A percentile compares a stretch with the other conserved stretches of the same genome.
phyloP scores from a whole-genome alignment of 2,113 vertebrate species.

The Alexandromys fortis region DNA sequence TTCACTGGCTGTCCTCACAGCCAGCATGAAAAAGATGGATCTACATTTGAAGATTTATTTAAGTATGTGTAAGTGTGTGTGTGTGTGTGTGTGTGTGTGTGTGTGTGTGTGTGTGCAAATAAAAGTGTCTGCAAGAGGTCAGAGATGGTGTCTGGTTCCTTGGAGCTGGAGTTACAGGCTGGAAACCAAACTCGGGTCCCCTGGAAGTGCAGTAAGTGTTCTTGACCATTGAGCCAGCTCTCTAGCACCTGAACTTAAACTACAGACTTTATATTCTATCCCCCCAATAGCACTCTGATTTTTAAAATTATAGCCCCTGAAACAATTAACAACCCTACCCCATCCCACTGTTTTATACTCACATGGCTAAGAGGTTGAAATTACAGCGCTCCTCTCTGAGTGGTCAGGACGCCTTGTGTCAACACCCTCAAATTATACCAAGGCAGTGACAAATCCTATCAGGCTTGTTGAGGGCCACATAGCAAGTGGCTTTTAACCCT shows the following conservation, averaged over 20 bases:
- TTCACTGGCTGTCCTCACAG: background rate
- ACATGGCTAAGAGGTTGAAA: background rate
- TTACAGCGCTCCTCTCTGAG: background rate
- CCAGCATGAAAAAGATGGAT: background rate
- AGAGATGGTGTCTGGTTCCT: background rate
- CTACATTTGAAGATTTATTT: background rate
- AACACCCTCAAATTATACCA: background rate
- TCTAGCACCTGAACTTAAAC: background rate
- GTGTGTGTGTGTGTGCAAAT: background rate
- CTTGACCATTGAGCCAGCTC: background rate
- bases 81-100: background rate
- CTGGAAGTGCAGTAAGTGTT: background rate
- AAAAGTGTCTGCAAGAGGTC: background rate
- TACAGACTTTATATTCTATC: constrained; percentile 26
- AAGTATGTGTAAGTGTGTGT: background rate
- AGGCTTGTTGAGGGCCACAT: background rate
- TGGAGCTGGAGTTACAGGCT: background rate
- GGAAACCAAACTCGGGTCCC: background rate
- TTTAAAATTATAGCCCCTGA: background rate
- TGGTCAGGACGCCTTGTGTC: background rate
- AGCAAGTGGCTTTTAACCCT: background rate
- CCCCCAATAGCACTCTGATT: constrained; percentile 48
- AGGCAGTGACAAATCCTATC: background rate
- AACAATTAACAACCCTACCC: background rate
- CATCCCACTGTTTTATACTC: background rate